phyloP scores from a whole-genome alignment of 2,797 vertebrate genomes.

The Sciurus carolinensis region DNA sequence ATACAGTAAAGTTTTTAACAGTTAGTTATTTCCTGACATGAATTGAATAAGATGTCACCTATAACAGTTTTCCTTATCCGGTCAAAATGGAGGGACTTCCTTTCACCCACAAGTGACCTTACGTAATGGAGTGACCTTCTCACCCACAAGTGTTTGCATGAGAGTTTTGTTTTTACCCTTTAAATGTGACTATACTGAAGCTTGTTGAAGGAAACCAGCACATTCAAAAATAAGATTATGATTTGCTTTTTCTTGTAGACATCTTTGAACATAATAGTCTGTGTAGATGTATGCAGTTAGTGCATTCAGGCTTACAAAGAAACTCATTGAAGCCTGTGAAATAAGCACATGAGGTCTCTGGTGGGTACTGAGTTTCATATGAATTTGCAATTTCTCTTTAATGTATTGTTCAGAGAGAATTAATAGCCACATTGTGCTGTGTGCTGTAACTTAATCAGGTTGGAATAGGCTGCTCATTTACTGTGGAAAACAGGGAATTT shows the following conservation, averaged over 20 bases:
- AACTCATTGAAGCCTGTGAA: slow-evolving; percentile 8
- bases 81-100: neutral
- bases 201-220: neutral
- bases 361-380: slow-evolving; percentile 36
- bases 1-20: neutral
- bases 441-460: slow-evolving; percentile 33
- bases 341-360: neutral
- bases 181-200: neutral
- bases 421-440: slow-evolving; percentile 5
- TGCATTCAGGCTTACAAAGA: slow-evolving; percentile 9
- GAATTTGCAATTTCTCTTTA: slow-evolving; percentile 60
- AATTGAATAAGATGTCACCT: neutral
- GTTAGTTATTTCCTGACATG: neutral
- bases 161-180: neutral
- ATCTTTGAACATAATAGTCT: slow-evolving; percentile 16
- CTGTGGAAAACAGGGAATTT: slow-evolving; percentile 29
- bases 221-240: slow-evolving; percentile 54
- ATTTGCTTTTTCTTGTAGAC: slow-evolving; percentile 36
- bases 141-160: neutral
- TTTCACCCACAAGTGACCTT: neutral
- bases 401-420: slow-evolving; percentile 40
- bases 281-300: neutral
- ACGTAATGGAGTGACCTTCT: neutral
- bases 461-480: slow-evolving; percentile 58
- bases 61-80: slow-evolving; percentile 11